Evolutionary conservation across 2,888 invertebrate genomes (phyloP), one percentile per base, ranked within the genome.

Genomic region (Laspeyria flexula): DNA sequence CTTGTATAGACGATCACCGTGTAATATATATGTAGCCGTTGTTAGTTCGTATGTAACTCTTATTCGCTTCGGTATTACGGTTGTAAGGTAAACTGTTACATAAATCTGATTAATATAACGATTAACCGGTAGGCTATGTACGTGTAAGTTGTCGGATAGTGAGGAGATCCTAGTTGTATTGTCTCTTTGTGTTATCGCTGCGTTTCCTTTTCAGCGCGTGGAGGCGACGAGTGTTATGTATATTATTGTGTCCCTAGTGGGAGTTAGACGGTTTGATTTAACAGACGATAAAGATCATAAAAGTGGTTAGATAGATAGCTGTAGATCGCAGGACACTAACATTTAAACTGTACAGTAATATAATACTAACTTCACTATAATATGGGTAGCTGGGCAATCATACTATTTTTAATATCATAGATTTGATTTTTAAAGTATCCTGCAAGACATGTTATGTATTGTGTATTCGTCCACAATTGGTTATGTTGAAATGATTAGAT

Each of bases 301-400:
- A 59, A 79, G 83, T 81, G 86, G 82, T 81, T 81, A 80, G 73
- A 76, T 73, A 69, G 75, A 79, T 87, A 85, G 85, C 78, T 75
- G 80, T 88, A 88, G 89, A 77, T 77, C 79, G 83, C 85, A 81
- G 82, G 75, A 80, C 70, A 75, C 79, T 85, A 81, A 87, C 81
- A 65, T 81, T 73, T 84, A 79, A 82, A 83, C 74, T 89, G 89
- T 90, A 89, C 90, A 90, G 89, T 90, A 88, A 87, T 77, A 81
- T 84, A 83, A 83, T 86, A 90, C 89, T 89, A 89, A 90, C 86
- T 88, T 87, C 89, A 87, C 87, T 87, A 81, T 43, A 31, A 31
- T 86, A 85, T 88, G 88, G 90, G 90, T 90, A 90, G 90, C 88
- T 90, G 90, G 90, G 89, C 90, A 90, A 90, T 88, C 89, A 78